Conservation (phyloP, 2,113 vertebrate genomes). For the Chamaetylas fuelleborni region DNA sequence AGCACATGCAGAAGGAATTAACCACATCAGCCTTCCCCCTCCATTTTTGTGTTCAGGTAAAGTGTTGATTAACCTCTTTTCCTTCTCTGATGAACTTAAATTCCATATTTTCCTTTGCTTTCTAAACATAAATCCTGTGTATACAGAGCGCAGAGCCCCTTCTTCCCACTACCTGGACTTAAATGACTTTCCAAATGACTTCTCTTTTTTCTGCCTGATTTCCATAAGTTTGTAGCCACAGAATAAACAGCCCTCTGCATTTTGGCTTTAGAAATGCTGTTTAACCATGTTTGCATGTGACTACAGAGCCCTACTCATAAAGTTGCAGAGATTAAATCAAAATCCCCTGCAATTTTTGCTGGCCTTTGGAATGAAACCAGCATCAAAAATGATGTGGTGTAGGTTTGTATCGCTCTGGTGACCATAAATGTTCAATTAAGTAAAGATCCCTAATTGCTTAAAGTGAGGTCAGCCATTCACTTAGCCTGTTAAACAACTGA, state of each 20-base stretch:
- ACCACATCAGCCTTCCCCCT: not conserved
- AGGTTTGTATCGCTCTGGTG: not conserved
- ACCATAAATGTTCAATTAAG: constrained; percentile 1
- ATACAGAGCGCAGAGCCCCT: not conserved
- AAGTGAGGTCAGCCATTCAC: not conserved
- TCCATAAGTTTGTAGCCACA: not conserved
- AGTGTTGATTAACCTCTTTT: not conserved
- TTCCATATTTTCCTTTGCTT: not conserved
- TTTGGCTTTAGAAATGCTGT: not conserved
- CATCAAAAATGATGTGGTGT: not conserved
- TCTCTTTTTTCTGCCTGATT: not conserved
- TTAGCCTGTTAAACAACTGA: constrained; percentile 32
- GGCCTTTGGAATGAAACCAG: not conserved
- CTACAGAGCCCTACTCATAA: not conserved
- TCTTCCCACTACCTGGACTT: not conserved
- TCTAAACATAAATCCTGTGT: not conserved
- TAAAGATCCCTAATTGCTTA: constrained; percentile 12
- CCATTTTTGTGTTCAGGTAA: not conserved
- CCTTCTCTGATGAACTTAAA: not conserved
- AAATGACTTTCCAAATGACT: not conserved
- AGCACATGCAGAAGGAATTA: not conserved
- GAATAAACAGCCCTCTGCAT: not conserved
- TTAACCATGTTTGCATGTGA: not conserved
- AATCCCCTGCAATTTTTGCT: not conserved
- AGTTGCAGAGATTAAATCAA: not conserved